Conservation (phyloP, 2,888 invertebrate species). For the Hesperia comma region DNA sequence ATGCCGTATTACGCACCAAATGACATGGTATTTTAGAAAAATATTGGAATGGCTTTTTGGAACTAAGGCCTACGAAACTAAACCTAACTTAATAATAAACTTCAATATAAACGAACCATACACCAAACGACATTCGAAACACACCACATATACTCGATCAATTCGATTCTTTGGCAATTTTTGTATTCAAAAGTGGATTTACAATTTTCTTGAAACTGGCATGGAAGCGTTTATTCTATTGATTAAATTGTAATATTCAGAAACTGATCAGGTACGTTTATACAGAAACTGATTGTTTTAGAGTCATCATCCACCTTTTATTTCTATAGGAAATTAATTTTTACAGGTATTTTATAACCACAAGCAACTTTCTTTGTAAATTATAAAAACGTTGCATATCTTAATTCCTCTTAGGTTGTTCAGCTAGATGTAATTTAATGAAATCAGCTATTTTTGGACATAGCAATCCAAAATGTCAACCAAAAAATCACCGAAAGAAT, state of each 20-base stretch:
- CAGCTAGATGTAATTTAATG: too few relatives aligned
- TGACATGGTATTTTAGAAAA: conserved; percentile 68
- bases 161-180: conserved; percentile 82
- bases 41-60: conserved; percentile 75
- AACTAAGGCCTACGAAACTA: conserved; percentile 52
- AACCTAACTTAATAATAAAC: conserved; percentile 40
- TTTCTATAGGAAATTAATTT: too few relatives aligned
- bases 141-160: conserved; percentile 58
- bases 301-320: not conserved
- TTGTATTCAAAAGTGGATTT: conserved; percentile 81
- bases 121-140: conserved; percentile 60
- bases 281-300: not conserved
- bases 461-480: too few relatives aligned
- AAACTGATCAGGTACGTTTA: conserved; percentile 50
- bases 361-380: too few relatives aligned
- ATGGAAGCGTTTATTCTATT: conserved; percentile 72
- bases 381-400: too few relatives aligned
- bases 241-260: conserved; percentile 72
- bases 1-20: conserved; percentile 70
- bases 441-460: too few relatives aligned
- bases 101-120: conserved; percentile 51
- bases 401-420: too few relatives aligned
- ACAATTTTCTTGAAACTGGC: conserved; percentile 76
- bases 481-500: too few relatives aligned
- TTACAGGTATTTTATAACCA: too few relatives aligned